Percentiles rank a stretch among this genome's conserved stretches.
phyloP scores from a whole-genome alignment of 2,113 vertebrate species.

The Caracal caracal region DNA sequence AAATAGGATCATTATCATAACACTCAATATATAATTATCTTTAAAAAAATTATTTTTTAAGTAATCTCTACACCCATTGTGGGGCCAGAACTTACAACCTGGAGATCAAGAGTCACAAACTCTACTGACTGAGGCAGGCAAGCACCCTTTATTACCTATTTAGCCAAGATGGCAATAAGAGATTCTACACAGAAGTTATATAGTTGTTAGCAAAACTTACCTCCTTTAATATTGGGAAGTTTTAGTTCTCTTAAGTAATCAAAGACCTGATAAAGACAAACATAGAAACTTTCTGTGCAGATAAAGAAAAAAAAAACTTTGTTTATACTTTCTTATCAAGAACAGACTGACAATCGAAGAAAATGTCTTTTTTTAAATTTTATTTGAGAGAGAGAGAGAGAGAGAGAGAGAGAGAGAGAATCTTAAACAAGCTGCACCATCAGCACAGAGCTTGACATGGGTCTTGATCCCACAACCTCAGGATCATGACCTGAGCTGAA shows the following conservation, averaged over 20 bases:
- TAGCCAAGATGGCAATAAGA: background rate
- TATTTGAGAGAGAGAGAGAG: too few relatives aligned
- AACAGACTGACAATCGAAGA: background rate
- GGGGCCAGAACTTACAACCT: too few relatives aligned
- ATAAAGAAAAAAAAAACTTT: background rate
- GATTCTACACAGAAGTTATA: background rate
- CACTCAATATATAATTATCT: background rate
- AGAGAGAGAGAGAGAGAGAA: too few relatives aligned
- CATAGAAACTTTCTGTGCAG: background rate
- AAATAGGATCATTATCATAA: background rate
- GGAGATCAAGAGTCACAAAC: too few relatives aligned
- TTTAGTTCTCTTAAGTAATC: background rate
- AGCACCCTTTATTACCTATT: background rate
- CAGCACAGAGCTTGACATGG: too few relatives aligned
- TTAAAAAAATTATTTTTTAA: too few relatives aligned
- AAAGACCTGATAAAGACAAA: background rate
- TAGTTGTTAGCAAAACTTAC: background rate
- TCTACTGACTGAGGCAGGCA: too few relatives aligned
- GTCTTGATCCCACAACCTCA: too few relatives aligned
- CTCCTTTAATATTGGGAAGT: background rate
- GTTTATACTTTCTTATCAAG: background rate
- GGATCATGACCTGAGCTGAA: too few relatives aligned
- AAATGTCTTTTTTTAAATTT: background rate
- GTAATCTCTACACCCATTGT: too few relatives aligned
- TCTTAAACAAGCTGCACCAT: too few relatives aligned